phyloP scores from a whole-genome alignment of 2,797 vertebrate genomes.

The Pseudochirops cupreus region DNA sequence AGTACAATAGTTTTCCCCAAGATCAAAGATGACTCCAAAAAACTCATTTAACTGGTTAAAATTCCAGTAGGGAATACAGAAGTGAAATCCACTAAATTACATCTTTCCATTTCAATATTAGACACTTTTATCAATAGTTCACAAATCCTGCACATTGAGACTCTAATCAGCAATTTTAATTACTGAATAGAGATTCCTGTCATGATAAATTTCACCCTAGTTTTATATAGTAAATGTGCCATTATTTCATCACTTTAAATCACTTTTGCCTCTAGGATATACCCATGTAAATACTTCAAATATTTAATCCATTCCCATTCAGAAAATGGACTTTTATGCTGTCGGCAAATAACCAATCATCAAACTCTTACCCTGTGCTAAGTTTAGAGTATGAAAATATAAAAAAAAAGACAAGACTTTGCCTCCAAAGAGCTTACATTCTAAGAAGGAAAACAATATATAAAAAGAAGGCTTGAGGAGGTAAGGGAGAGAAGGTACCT shows the following conservation, averaged over 20 bases:
- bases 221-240: not conserved
- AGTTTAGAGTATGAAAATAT: not conserved
- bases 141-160: conserved; percentile 2
- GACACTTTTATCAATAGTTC: conserved; percentile 41
- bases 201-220: conserved; percentile 20
- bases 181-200: not conserved
- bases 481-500: not conserved
- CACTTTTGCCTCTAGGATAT: conserved; percentile 24
- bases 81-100: conserved; percentile 26
- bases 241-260: conserved; percentile 33
- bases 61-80: conserved; percentile 14
- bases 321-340: conserved; percentile 37
- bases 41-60: conserved; percentile 38
- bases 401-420: not conserved
- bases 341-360: not conserved
- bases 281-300: conserved; percentile 39
- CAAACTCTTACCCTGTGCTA: not conserved
- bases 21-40: not conserved
- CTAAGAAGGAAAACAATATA: not conserved
- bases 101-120: conserved; percentile 19
- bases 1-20: conserved; percentile 12
- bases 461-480: not conserved
- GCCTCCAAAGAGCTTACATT: not conserved
- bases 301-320: conserved; percentile 16
- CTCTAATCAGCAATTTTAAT: conserved; percentile 48